Conservation (phyloP, 2,797 vertebrate species). For the Alosa sapidissima region DNA sequence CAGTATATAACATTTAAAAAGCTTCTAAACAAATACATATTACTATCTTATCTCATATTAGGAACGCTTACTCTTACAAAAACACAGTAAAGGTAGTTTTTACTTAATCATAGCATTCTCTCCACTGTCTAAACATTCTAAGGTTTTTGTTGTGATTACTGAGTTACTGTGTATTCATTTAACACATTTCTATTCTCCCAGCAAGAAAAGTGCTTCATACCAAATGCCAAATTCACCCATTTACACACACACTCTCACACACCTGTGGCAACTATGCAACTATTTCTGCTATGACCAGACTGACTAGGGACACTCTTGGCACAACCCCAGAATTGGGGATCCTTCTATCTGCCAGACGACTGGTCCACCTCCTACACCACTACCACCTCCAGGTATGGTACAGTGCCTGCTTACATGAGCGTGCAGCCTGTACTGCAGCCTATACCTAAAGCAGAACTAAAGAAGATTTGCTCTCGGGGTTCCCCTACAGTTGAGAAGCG, state of each 20-base stretch:
- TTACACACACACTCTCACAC: background rate
- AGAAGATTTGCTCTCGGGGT: too few relatives aligned
- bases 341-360: background rate
- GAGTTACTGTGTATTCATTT: too few relatives aligned
- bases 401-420: background rate
- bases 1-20: too few relatives aligned
- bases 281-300: background rate
- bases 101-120: too few relatives aligned
- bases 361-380: background rate
- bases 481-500: too few relatives aligned
- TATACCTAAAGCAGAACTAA: background rate
- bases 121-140: too few relatives aligned
- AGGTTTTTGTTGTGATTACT: too few relatives aligned
- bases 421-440: background rate
- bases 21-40: too few relatives aligned
- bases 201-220: background rate
- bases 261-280: background rate
- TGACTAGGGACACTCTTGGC: background rate
- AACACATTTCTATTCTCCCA: background rate
- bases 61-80: background rate
- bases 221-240: background rate
- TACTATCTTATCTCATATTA: background rate
- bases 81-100: too few relatives aligned
- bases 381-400: background rate
- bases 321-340: background rate